Evolutionary conservation across 2,113 vertebrate species (phyloP), one percentile per base, ranked within the genome.

Genomic region (Eidolon helvum): DNA sequence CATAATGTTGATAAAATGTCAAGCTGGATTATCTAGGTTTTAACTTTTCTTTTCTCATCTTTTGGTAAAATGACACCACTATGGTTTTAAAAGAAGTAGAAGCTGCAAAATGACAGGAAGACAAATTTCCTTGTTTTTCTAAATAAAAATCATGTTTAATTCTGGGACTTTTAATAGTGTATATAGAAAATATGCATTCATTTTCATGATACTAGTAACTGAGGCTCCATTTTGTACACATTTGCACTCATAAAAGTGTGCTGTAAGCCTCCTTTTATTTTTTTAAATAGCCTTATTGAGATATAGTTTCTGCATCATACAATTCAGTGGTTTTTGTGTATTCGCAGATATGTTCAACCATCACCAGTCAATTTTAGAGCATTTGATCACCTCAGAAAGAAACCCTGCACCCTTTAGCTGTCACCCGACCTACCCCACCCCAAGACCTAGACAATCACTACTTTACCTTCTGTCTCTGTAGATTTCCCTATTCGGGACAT

Each of bases 61-160:
- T 61, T 69, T 92, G 26, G 12, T 96, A 90, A 89, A 85, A 92
- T 75, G 53, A 80, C 3, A 71, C n/a, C 28, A 89, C 12, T 61
- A 16, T 28, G 55, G 45, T 87, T 87, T 92, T 96, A 84, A 66
- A 77, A 82, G 50, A 33, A 77, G 45, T 77, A 71, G 57, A 3
- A 87, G 72, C 8, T 69, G 9, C n/a, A 94, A 77, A 22, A 68
- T 9, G 93, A 66, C 24, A 57, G 53, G 28, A 93, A 53, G 14
- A 66, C 92, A 16, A 90, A 53, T 87, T 61, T 55, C 35, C 38
- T 91, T 91, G 48, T 87, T 95, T 93, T 72, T 84, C 59, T 92
- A 94, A 68, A 26, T 89, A 45, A 86, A 82, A 86, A 5, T 82
- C 2, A 85, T 69, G 43, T 59, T 80, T 93, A 95, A 84, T 43